Evolutionary conservation across 1,140 invertebrate genomes (phyloP), one percentile per base, ranked within the genome.

Genomic region (Hormaphis cornu): DNA sequence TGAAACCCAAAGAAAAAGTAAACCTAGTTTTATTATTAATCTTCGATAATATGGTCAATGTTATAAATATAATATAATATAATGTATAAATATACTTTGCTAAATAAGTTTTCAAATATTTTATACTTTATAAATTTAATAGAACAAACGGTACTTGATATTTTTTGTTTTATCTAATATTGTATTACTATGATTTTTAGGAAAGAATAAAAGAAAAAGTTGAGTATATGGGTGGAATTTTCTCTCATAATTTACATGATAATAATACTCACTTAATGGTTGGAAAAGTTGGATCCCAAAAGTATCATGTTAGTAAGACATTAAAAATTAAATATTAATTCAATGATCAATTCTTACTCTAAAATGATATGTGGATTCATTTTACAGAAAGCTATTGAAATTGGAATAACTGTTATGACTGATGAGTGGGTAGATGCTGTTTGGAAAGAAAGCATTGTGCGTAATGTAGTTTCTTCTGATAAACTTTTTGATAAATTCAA

Each of bases 261-360:
- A 83, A 83, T 71, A 85, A 87, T 3, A 95, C 92, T 16, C 91
- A 95, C 81, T 82, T 96, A 22, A 82, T 95, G 5, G 87, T 90
- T 12, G 85, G 86, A 73, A 85, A 82, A 30, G 84, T 88, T 3
- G 81, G 84, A 70, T 87, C 87, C 3, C 83, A 83, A 61, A 90
- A 91, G 79, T 89, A 89, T 77, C 81, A 87, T 77, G 86, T 87
- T 80, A 73, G 59, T 74, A 69, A 71, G 71, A n/a, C n/a, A 69
- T 52, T 66, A 52, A 33, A 48, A 71, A 46, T 18, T 37, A 33
- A 56, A 56, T 42, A 53, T 52, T 73, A 22, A 40, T 69, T 69
- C 24, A 46, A 40, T 50, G 71, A 18, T 42, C 16, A 40, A 58
- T 53, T n/a, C n/a, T n/a, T 72, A 50, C 54, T 71, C 26, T 69